These are phyloP conservation scores for Liasis olivaceus DNA, from an alignment of 2,797 vertebrate genomes.

Conservation along the genomic window DNA sequence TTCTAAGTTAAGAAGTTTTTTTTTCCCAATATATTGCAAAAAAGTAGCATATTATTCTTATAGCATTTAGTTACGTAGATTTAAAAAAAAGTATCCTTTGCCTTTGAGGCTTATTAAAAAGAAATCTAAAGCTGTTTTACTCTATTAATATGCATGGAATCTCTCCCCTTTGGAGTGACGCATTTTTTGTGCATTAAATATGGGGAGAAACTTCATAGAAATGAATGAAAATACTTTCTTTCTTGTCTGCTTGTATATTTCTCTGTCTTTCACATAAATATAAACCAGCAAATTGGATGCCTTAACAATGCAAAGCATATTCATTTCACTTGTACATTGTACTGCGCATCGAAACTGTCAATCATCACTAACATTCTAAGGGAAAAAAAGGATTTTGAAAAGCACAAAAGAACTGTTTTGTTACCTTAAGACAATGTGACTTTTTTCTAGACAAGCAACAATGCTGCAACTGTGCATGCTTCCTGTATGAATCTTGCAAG, in stretches of 20 bases:
- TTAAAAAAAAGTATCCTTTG: slow-evolving; percentile 91
- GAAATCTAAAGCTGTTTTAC: slow-evolving; percentile 90
- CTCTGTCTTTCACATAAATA: slow-evolving; percentile 92
- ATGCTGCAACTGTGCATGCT: slow-evolving; percentile 82
- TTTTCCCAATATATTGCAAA: slow-evolving; percentile 89
- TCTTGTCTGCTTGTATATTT: slow-evolving; percentile 93
- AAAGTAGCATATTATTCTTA: slow-evolving; percentile 94
- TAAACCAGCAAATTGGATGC: slow-evolving; percentile 99
- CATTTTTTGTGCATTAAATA: slow-evolving; percentile 89
- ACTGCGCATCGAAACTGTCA: slow-evolving; percentile 90
- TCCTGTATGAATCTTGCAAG: slow-evolving; percentile 79
- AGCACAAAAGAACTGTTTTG: slow-evolving; percentile 94
- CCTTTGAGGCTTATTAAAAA: slow-evolving; percentile 86
- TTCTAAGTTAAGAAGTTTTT: slow-evolving; percentile 93
- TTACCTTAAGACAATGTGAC: slow-evolving; percentile 85
- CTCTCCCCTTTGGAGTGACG: slow-evolving; percentile 90
- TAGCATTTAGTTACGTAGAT: slow-evolving; percentile 98
- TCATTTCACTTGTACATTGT: slow-evolving; percentile 96
- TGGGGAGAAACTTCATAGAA: slow-evolving; percentile 85
- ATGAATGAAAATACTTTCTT: slow-evolving; percentile 91
- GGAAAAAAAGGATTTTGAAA: slow-evolving; percentile 87
- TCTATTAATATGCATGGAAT: slow-evolving; percentile 99
- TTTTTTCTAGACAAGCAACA: slow-evolving; percentile 81
- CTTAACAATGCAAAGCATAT: slow-evolving; percentile 99
- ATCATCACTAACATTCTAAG: slow-evolving; percentile 90